A percentile compares a stretch with the other conserved stretches of the same genome.
Evolutionary conservation across 1,140 invertebrate species (phyloP).

Genomic region (Brachystomella parvula): DNA sequence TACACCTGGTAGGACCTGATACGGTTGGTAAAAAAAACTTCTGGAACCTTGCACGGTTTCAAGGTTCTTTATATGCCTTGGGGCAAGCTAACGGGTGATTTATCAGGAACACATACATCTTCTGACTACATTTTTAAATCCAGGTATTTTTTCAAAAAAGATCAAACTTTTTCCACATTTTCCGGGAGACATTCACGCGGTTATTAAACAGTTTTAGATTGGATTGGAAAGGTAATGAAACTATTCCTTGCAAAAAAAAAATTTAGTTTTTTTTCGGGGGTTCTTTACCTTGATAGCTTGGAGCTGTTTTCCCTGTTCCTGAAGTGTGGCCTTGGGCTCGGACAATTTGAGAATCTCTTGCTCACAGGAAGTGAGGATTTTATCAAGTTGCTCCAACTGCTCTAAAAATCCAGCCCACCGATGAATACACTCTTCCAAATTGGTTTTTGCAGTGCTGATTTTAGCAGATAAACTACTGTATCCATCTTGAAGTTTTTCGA

Average conservation of each 20-base stretch:
- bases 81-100: too few relatives aligned
- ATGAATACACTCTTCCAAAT: constrained; percentile 78
- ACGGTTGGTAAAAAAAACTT: too few relatives aligned
- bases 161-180: too few relatives aligned
- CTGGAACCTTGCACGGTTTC: too few relatives aligned
- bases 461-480: constrained; percentile 78
- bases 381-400: constrained; percentile 74
- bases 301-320: constrained; percentile 73
- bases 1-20: too few relatives aligned
- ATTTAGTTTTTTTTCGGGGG: not conserved
- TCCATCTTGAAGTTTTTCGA: constrained; percentile 76
- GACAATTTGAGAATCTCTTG: constrained; percentile 60
- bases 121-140: too few relatives aligned
- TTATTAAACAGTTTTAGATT: too few relatives aligned
- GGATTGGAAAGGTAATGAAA: not conserved
- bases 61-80: too few relatives aligned
- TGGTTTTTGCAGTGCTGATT: constrained; percentile 74
- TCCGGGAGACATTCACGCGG: too few relatives aligned
- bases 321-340: constrained; percentile 67
- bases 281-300: constrained; percentile 64
- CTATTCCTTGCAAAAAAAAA: too few relatives aligned
- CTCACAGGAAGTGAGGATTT: constrained; percentile 70
- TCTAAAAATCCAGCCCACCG: constrained; percentile 81
- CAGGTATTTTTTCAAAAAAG: too few relatives aligned
- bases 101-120: too few relatives aligned